These are phyloP conservation scores for Lucinisca nassula DNA, from an alignment of 2,888 invertebrate genomes.

Conservation along the genomic window DNA sequence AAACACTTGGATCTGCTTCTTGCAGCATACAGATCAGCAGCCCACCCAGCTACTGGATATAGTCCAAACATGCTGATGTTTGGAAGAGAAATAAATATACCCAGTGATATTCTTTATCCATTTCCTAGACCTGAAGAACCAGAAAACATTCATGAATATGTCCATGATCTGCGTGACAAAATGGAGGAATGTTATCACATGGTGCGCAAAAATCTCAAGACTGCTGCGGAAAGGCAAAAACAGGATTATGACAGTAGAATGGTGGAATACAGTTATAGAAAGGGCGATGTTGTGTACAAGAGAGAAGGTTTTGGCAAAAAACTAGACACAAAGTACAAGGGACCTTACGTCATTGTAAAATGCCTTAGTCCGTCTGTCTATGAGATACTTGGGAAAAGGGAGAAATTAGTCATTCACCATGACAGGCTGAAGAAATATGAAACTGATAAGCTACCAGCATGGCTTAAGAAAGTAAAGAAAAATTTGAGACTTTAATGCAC, in stretches of 20 bases:
- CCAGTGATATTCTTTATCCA: background rate
- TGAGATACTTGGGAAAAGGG: background rate
- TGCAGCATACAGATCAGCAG: background rate
- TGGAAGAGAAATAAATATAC: background rate
- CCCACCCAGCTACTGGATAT: conserved; percentile 1
- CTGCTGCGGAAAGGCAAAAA: background rate
- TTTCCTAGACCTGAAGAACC: background rate
- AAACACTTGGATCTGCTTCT: background rate
- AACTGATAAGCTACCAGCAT: background rate
- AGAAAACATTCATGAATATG: background rate
- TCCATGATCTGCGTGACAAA: background rate
- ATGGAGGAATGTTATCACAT: background rate
- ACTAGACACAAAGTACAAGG: background rate
- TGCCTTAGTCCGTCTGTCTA: background rate
- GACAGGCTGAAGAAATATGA: background rate
- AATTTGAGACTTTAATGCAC: background rate
- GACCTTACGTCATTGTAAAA: background rate
- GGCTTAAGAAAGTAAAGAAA: background rate
- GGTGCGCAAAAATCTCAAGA: background rate
- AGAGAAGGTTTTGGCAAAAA: background rate
- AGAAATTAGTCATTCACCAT: background rate
- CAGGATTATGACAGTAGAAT: no score
- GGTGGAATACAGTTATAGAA: background rate
- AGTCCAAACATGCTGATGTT: conserved; percentile 11
- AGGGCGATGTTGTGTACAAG: conserved; percentile 25